phyloP scores from a whole-genome alignment of 1,140 invertebrate species.

The Euwallacea fornicatus region DNA sequence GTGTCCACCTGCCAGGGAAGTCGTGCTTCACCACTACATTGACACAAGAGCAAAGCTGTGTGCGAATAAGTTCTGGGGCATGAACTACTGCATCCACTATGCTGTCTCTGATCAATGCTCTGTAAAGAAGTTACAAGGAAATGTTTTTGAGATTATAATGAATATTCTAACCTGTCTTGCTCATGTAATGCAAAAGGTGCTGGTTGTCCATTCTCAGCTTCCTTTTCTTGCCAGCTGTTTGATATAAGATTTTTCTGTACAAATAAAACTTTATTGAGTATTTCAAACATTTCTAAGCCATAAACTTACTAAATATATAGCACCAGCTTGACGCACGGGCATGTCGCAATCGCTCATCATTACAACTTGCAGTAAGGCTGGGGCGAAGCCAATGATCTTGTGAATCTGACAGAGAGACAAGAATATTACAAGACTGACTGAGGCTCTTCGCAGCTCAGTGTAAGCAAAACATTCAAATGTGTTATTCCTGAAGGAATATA shows the following conservation, averaged over 20 bases:
- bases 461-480: too few relatives aligned
- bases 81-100: conserved; percentile 95
- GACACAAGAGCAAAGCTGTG: conserved; percentile 90
- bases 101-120: conserved; percentile 83
- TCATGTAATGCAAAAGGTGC: conserved; percentile 90
- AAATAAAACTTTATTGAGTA: conserved; percentile 1
- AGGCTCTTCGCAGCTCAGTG: too few relatives aligned
- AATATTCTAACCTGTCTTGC: conserved; percentile 72
- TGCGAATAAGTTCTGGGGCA: conserved; percentile 84
- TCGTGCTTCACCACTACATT: conserved; percentile 93
- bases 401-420: conserved; percentile 67
- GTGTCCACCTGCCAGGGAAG: conserved; percentile 94
- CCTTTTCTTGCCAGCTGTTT: conserved; percentile 86
- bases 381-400: conserved; percentile 95
- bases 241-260: conserved; percentile 86
- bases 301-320: conserved; percentile 75
- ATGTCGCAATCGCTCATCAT: conserved; percentile 87
- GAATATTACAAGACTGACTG: too few relatives aligned
- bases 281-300: not conserved
- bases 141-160: not conserved
- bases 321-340: conserved; percentile 93
- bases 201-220: conserved; percentile 70
- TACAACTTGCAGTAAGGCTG: conserved; percentile 88
- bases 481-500: too few relatives aligned
- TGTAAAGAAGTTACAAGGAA: not conserved